Percentiles rank a stretch among this genome's conserved stretches.
phyloP scores from a whole-genome alignment of 2,113 vertebrate genomes.

The Anoura caudifer region DNA sequence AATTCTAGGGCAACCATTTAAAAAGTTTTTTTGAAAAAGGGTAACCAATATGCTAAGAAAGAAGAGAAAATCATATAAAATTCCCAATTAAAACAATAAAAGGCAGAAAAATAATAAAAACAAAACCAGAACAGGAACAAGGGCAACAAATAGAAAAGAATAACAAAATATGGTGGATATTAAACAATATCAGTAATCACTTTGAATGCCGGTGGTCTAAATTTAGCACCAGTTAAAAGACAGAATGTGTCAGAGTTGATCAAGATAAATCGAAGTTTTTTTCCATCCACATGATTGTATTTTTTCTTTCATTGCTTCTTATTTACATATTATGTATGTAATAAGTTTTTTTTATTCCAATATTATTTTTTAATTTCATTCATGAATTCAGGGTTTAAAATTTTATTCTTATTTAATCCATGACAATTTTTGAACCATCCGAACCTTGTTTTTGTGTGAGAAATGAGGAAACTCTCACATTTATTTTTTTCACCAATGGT shows the following conservation, averaged over 20 bases:
- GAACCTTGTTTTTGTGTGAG: neutral
- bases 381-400: neutral
- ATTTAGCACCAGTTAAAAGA: neutral
- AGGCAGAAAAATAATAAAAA: neutral
- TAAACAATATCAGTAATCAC: neutral
- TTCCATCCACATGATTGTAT: neutral
- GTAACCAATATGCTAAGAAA: neutral
- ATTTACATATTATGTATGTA: neutral
- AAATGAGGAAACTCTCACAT: neutral
- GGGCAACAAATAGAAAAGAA: neutral
- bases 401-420: neutral
- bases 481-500: neutral
- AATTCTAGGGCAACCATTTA: neutral
- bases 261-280: neutral
- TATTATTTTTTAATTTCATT: neutral
- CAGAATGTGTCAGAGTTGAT: neutral
- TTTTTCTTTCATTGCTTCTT: neutral
- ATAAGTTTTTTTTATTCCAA: neutral
- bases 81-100: neutral
- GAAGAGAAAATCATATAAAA: neutral
- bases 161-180: neutral
- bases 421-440: neutral
- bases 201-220: neutral
- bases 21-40: neutral
- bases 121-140: neutral